Evolutionary conservation across 1,140 invertebrate genomes (phyloP).

Genomic region (Drosophila trapezifrons): DNA sequence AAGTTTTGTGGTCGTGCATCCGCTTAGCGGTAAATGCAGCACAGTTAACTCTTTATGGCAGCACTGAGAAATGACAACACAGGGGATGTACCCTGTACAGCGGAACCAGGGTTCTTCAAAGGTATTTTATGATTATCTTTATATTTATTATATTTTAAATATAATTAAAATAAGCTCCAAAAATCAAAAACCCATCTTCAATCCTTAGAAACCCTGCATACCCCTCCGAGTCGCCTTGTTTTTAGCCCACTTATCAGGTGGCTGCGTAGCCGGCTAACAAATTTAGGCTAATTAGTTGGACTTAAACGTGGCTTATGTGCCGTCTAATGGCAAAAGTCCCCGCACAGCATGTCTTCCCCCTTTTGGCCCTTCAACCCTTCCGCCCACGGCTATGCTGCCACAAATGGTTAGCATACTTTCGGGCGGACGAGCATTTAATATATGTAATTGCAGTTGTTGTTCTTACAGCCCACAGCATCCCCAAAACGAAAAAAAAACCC

Average conservation of each 20-base stretch:
- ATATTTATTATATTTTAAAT: too few species aligned
- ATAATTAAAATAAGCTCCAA: too few species aligned
- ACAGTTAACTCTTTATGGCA: constrained; percentile 51
- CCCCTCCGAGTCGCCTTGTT: neutral
- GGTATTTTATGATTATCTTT: too few species aligned
- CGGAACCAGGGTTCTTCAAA: too few species aligned
- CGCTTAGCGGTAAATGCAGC: constrained; percentile 57
- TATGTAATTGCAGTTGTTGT: constrained; percentile 67
- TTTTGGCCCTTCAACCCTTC: neutral
- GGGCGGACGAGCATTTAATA: constrained; percentile 53
- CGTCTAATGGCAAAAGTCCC: constrained; percentile 34
- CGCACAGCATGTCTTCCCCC: too few species aligned
- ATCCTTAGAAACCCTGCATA: neutral
- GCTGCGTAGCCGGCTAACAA: constrained; percentile 52
- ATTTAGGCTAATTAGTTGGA: constrained; percentile 78
- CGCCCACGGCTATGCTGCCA: constrained; percentile 12
- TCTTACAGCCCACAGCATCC: constrained; percentile 23
- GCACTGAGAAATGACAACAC: neutral
- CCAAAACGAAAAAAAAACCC: constrained; percentile 11
- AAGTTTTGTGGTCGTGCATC: constrained; percentile 58
- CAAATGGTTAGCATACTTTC: constrained; percentile 58
- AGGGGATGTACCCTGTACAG: constrained; percentile 7
- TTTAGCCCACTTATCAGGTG: constrained; percentile 63
- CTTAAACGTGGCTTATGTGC: constrained; percentile 66
- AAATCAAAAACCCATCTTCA: neutral